phyloP scores from a whole-genome alignment of 2,113 vertebrate genomes.

The Elephas maximus region DNA sequence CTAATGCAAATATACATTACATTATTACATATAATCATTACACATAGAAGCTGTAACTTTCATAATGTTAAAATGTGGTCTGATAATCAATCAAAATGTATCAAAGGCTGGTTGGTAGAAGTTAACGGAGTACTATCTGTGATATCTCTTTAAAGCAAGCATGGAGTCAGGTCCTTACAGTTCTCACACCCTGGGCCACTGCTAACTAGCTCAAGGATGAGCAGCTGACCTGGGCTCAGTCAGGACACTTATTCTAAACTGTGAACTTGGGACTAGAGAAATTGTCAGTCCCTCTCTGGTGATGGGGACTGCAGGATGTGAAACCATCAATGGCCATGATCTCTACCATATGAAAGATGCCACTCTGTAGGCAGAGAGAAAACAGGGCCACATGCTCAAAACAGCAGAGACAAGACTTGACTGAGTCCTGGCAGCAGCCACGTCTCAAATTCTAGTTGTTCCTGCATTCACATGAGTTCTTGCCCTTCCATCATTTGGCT shows the following conservation, averaged over 20 bases:
- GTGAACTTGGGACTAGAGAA: neutral
- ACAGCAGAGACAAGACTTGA: neutral
- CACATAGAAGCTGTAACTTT: neutral
- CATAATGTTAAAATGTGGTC: neutral
- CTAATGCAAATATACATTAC: neutral
- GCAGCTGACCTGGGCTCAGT: neutral
- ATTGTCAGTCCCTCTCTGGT: neutral
- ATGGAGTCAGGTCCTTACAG: neutral
- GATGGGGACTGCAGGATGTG: neutral
- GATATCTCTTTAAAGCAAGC: constrained; percentile 29
- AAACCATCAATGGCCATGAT: neutral
- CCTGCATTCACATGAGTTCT: neutral
- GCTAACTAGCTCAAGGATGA: neutral
- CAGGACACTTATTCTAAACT: neutral
- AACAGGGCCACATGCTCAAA: neutral
- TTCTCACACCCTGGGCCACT: neutral
- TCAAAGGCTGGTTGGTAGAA: constrained; percentile 39
- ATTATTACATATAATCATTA: neutral
- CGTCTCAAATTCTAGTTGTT: neutral
- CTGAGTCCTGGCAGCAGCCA: neutral
- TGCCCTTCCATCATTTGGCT: neutral
- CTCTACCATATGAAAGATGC: neutral
- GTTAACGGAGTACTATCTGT: neutral
- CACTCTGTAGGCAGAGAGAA: neutral
- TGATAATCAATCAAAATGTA: neutral